Conservation (phyloP, 2,797 vertebrate species). For the Leptoclinus maculatus region DNA sequence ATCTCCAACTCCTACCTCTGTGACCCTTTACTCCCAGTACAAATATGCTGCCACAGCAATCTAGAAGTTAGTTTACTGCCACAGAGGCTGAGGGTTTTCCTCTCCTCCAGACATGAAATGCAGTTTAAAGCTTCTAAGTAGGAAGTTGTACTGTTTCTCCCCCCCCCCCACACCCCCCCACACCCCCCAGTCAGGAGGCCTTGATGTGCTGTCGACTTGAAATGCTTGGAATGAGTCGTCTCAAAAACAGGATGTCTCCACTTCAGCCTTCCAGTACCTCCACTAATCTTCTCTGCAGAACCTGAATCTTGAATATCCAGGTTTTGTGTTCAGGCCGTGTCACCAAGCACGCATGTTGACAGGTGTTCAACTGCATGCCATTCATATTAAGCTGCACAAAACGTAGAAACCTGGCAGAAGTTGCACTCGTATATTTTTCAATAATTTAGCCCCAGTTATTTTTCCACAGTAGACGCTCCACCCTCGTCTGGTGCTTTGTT, state of each 20-base stretch:
- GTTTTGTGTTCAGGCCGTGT: constrained; percentile 8
- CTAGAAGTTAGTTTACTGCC: neutral
- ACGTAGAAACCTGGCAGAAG: neutral
- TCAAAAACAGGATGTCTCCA: constrained; percentile 63
- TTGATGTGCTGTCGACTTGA: constrained; percentile 42
- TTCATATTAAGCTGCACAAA: neutral
- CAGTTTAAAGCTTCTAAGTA: constrained; percentile 34
- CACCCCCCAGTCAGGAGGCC: constrained; percentile 41
- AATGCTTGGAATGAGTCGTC: constrained; percentile 60
- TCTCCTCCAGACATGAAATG: constrained; percentile 16
- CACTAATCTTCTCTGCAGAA: constrained; percentile 2
- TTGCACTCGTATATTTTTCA: neutral
- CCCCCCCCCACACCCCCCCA: no score
- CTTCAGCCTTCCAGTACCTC: neutral
- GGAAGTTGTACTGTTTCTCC: constrained; percentile 35
- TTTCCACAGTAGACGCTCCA: neutral
- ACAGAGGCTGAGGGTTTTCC: neutral
- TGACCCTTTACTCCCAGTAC: neutral
- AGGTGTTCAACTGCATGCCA: neutral
- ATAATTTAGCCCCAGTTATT: neutral
- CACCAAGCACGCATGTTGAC: neutral
- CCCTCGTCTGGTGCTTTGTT: neutral
- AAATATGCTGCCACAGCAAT: neutral
- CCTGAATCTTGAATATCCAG: constrained; percentile 49
- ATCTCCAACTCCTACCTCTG: neutral